A percentile compares a stretch with the other conserved stretches of the same genome.
Evolutionary conservation across 1,140 invertebrate species (phyloP).

Genomic region (Heterodera carotae): DNA sequence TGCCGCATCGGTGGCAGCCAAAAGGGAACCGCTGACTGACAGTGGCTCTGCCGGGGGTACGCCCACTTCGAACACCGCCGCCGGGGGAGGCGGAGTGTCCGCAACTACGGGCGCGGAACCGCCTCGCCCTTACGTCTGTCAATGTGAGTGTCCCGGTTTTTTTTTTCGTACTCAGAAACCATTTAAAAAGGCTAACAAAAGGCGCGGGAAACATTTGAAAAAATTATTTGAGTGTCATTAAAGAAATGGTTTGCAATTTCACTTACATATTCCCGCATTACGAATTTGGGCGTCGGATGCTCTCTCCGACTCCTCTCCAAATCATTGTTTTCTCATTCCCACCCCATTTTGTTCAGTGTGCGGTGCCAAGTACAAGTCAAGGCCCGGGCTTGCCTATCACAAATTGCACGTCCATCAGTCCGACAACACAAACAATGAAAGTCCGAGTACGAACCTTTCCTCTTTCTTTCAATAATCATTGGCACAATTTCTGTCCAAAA

Average conservation of each 20-base stretch:
- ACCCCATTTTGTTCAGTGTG: slow-evolving; percentile 69
- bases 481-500: slow-evolving; percentile 2
- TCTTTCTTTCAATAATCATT: slow-evolving; percentile 15
- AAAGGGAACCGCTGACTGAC: slow-evolving; percentile 7
- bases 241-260: no score
- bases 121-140: slow-evolving; percentile 43
- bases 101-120: slow-evolving; percentile 20
- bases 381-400: slow-evolving; percentile 93
- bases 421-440: slow-evolving; percentile 68
- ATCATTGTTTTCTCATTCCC: neutral
- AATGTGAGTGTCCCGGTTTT: slow-evolving; percentile 34
- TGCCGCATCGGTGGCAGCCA: neutral
- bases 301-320: no score
- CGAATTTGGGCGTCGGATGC: no score
- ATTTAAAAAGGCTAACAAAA: no score
- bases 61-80: neutral
- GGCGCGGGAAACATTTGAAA: no score
- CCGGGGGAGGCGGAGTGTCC: neutral
- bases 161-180: slow-evolving; percentile 4
- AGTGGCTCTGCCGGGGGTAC: slow-evolving; percentile 18
- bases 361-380: slow-evolving; percentile 92
- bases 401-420: slow-evolving; percentile 87
- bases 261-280: no score
- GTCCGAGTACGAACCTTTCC: slow-evolving; percentile 47
- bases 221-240: no score